Percentiles rank a stretch among this genome's conserved stretches.
These are phyloP conservation scores for Goniozus legneri DNA, from an alignment of 1,140 invertebrate species.

Conservation along the genomic window DNA sequence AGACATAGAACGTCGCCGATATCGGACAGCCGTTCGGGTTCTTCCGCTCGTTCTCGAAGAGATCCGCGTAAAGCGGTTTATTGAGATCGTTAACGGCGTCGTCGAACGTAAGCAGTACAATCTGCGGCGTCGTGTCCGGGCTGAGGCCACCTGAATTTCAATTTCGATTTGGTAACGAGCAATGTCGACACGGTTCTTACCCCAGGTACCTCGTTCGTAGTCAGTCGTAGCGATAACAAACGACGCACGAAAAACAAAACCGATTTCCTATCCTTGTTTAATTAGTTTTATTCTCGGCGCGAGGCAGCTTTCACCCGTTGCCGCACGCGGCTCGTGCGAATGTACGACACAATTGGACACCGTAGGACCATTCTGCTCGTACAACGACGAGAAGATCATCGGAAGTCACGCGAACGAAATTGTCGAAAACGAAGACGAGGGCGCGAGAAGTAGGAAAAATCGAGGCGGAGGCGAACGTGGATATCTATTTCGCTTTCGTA, in stretches of 20 bases:
- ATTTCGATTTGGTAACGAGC: neutral
- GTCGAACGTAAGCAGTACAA: slow-evolving; percentile 89
- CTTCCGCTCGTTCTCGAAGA: slow-evolving; percentile 84
- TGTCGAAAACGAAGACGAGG: no score
- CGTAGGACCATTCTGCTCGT: neutral
- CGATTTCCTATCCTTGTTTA: neutral
- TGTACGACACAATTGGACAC: neutral
- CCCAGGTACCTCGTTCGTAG: no score
- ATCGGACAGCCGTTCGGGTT: slow-evolving; percentile 97
- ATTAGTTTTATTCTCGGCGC: neutral
- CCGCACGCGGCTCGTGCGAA: no score
- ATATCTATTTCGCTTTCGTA: slow-evolving; percentile 43
- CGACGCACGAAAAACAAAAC: no score
- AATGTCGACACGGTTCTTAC: no score
- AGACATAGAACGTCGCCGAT: slow-evolving; percentile 93
- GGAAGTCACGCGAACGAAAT: no score
- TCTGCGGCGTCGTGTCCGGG: slow-evolving; percentile 81
- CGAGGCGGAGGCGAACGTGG: no score
- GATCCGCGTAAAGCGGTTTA: slow-evolving; percentile 82
- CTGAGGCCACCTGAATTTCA: slow-evolving; percentile 66
- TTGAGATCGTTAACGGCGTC: slow-evolving; percentile 94
- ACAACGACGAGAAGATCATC: no score
- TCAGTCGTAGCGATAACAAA: no score
- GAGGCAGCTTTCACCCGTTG: no score
- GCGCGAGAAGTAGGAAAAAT: no score